Evolutionary conservation across 2,113 vertebrate species (phyloP), one percentile per base, ranked within the genome.

Genomic region (Rhineura floridana): DNA sequence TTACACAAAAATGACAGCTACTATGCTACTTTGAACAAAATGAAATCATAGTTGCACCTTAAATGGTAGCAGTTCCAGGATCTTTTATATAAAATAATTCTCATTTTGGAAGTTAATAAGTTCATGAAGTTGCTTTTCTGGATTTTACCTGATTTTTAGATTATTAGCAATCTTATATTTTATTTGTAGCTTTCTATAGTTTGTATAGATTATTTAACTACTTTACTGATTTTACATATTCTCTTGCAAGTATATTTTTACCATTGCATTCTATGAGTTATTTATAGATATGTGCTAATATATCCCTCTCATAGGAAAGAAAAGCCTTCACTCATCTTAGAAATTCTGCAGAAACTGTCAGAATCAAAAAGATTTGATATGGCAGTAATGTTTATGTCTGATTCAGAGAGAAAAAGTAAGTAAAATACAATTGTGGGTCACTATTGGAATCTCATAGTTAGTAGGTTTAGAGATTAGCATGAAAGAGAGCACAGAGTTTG

Each of bases 361-460:
- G 96, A 97, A 59, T 96, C 98, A 86, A 97, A 95, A 93, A 97
- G 98, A 89, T 99, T 99, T 95, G 97, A 99, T 95, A 99, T 99
- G 98, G 98, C 98, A 1, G 96, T 99, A 87, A 98, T 99, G 98
- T 98, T 99, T 96, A 98, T 99, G 98, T 98, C 98, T 6, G 91
- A 96, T 28, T 65, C 96, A 5, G 98, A 99, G 95, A 99, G 97
- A 95, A 98, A 97, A 97, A 96, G 99, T 99, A 90, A 93, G 96
- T 96, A 90, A 90, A 63, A 52, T 82, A 82, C 52, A 89, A 59
- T 17, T 0, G 11, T 82, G 84, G 5, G 62, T 28, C 69, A 17
- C 33, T 87, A 85, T 86, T 85, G 6, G n/a, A 83, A 83, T 65
- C 33, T 65, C 28, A 21, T 46, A n/a, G 28, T 72, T 21, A 36